phyloP scores from a whole-genome alignment of 1,140 invertebrate species.

The Lordiphosa mommai region DNA sequence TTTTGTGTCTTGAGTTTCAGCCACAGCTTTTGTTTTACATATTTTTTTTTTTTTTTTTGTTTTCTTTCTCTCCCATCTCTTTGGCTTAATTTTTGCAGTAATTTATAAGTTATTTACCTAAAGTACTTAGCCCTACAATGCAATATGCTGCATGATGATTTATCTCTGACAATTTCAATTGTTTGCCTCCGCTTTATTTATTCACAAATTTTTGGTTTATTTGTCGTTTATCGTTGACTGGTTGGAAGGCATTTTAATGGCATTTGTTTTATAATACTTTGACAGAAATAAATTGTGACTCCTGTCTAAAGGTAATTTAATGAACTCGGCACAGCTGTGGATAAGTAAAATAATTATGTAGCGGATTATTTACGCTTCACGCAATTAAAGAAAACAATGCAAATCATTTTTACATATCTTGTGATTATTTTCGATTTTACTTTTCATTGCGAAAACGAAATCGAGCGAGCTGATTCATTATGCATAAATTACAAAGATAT shows the following conservation, averaged over 20 bases:
- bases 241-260: too few species aligned
- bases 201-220: too few species aligned
- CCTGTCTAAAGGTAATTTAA: neutral
- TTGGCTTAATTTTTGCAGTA: too few species aligned
- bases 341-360: neutral
- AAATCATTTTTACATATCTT: neutral
- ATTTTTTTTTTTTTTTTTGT: too few species aligned
- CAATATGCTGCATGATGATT: slow-evolving; percentile 9
- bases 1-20: neutral
- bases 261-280: too few species aligned
- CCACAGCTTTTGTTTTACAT: neutral
- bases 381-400: neutral
- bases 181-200: too few species aligned
- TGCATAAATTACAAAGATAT: slow-evolving; percentile 3
- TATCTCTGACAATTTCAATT: slow-evolving; percentile 6
- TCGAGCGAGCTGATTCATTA: slow-evolving; percentile 1
- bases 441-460: neutral
- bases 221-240: too few species aligned
- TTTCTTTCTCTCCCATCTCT: too few species aligned
- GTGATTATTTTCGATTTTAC: slow-evolving; percentile 7
- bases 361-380: neutral
- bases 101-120: too few species aligned
- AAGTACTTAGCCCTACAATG: too few species aligned
- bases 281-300: neutral
- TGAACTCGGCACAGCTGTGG: neutral